A percentile compares a stretch with the other conserved stretches of the same genome.
These are phyloP conservation scores for Adelges cooleyi DNA, from an alignment of 1,140 invertebrate species.

Conservation along the genomic window DNA sequence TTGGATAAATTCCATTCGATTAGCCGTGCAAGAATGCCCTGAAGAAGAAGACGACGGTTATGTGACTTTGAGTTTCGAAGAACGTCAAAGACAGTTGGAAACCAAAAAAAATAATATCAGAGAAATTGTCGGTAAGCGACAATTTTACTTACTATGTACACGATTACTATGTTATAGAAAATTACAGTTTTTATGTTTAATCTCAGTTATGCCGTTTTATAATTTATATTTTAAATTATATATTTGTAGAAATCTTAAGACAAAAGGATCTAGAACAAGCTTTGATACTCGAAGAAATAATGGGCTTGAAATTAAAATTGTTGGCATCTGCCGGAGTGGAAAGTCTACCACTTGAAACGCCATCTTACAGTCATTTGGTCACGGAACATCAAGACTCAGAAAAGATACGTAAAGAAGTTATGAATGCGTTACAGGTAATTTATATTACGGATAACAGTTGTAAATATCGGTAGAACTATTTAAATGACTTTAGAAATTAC, in stretches of 20 bases:
- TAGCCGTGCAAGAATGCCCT: constrained; percentile 34
- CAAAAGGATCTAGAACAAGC: constrained; percentile 80
- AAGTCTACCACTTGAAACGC: constrained; percentile 40
- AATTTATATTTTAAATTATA: no score
- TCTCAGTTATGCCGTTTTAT: no score
- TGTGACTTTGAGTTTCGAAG: constrained; percentile 45
- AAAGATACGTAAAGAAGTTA: constrained; percentile 56
- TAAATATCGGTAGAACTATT: no score
- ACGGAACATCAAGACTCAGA: constrained; percentile 49
- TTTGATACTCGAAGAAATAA: constrained; percentile 73
- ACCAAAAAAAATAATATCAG: constrained; percentile 58
- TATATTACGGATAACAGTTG: no score
- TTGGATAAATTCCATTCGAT: constrained; percentile 70
- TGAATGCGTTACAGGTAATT: constrained; percentile 52
- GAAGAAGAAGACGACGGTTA: constrained; percentile 44
- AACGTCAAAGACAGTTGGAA: constrained; percentile 55
- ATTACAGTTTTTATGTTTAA: no score
- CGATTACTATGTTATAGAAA: no score
- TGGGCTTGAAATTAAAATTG: constrained; percentile 65
- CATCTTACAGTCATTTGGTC: constrained; percentile 47
- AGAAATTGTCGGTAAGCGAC: constrained; percentile 55
- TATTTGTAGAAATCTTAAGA: constrained; percentile 51
- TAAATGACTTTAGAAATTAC: no score
- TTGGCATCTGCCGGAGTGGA: constrained; percentile 49
- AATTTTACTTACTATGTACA: no score